Percentiles rank a stretch among this genome's conserved stretches.
These are phyloP conservation scores for western clawed frog (Xenopus tropicalis) DNA, from an alignment of 2,113 vertebrate genomes.

Conservation along the genomic window DNA sequence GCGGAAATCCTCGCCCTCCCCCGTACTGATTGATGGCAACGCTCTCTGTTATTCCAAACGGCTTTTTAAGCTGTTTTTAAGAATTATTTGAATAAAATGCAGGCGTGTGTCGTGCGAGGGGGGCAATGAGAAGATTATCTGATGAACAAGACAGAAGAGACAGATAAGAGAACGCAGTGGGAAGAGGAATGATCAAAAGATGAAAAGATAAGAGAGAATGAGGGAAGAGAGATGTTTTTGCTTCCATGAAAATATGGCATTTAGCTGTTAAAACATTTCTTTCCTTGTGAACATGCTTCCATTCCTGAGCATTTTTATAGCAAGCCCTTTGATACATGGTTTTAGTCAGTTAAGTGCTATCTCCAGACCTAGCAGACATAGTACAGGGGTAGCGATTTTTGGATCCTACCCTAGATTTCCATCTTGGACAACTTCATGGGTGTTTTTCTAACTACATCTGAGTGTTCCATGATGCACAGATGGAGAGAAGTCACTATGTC, in stretches of 20 bases:
- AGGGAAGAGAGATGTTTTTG: background rate
- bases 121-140: conserved; percentile 67
- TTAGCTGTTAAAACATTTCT: too few relatives aligned
- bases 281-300: too few relatives aligned
- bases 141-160: conserved; percentile 60
- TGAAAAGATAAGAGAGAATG: conserved; percentile 31
- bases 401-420: too few relatives aligned
- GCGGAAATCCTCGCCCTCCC: conserved; percentile 79
- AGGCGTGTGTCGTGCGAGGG: conserved; percentile 72
- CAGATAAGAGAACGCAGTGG: conserved; percentile 62
- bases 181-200: conserved; percentile 58
- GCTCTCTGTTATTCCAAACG: conserved; percentile 81
- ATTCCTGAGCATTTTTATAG: too few relatives aligned
- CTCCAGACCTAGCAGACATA: too few relatives aligned
- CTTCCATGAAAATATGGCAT: background rate
- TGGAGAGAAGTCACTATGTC: too few relatives aligned
- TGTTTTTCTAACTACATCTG: too few relatives aligned
- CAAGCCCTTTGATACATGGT: too few relatives aligned
- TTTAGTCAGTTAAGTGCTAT: too few relatives aligned
- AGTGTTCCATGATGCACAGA: too few relatives aligned
- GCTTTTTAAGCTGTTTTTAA: conserved; percentile 86
- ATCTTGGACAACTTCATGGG: too few relatives aligned
- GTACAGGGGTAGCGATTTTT: too few relatives aligned
- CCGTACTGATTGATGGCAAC: conserved; percentile 83
- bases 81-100: conserved; percentile 87